Evolutionary conservation across 2,888 invertebrate species (phyloP).

Genomic region (Danaus chrysippus): DNA sequence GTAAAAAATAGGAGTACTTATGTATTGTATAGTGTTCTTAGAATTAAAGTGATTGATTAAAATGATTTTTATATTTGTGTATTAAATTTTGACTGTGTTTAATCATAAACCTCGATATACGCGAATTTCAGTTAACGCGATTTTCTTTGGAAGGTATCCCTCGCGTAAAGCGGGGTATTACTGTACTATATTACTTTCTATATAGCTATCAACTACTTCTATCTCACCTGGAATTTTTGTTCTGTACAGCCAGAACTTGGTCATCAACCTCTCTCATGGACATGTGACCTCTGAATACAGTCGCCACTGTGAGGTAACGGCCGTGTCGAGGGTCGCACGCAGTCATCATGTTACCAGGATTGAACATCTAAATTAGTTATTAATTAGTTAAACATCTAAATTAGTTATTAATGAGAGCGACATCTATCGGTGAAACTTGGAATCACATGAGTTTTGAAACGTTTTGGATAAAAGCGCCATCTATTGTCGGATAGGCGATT

Average conservation of each 20-base stretch:
- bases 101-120: no score
- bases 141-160: no score
- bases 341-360: constrained; percentile 93
- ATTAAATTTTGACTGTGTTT: no score
- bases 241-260: constrained; percentile 88
- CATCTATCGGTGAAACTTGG: no score
- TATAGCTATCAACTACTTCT: constrained; percentile 5
- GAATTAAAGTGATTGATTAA: no score
- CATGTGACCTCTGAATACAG: constrained; percentile 87
- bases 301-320: constrained; percentile 89
- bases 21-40: no score
- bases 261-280: constrained; percentile 92
- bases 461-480: not conserved
- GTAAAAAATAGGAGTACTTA: no score
- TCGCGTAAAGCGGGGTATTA: no score
- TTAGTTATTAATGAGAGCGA: not conserved
- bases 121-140: no score
- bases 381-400: no score
- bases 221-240: constrained; percentile 82
- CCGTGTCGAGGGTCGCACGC: constrained; percentile 91
- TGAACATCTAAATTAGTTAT: constrained; percentile 82
- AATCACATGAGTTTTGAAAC: not conserved
- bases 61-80: no score
- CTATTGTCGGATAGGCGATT: not conserved
- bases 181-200: no score